A percentile compares a stretch with the other conserved stretches of the same genome.
Conservation (phyloP, 2,113 vertebrate genomes). For the Ascaphus truei region DNA sequence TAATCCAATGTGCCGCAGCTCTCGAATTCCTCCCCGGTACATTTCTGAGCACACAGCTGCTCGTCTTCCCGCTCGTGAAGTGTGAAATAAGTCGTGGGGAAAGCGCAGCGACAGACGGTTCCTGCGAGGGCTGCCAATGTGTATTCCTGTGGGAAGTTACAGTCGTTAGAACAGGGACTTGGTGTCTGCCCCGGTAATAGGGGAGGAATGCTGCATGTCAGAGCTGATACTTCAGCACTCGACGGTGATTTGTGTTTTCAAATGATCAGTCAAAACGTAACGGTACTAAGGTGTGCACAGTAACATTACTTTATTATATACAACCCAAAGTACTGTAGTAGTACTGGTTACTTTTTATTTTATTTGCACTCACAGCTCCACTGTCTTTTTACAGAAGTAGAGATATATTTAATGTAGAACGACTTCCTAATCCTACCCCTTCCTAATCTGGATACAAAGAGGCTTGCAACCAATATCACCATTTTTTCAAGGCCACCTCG, state of each 20-base stretch:
- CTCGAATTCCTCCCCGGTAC: constrained; percentile 82
- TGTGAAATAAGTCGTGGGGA: constrained; percentile 84
- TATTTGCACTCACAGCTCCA: neutral
- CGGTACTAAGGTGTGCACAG: neutral
- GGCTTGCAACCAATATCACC: no score
- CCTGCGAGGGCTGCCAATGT: constrained; percentile 81
- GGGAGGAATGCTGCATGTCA: neutral
- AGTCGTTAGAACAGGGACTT: constrained; percentile 16
- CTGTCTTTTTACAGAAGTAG: neutral
- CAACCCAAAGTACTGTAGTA: no score
- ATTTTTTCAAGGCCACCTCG: no score
- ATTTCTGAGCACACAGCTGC: constrained; percentile 81
- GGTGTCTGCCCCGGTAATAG: neutral
- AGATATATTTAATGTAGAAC: no score
- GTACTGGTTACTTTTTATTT: no score
- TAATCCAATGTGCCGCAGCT: constrained; percentile 83
- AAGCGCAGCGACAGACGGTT: constrained; percentile 80
- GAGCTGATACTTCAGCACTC: neutral
- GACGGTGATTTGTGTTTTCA: neutral
- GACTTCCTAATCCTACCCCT: no score
- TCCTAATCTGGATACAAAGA: no score
- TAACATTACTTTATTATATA: no score
- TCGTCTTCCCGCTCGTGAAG: constrained; percentile 88
- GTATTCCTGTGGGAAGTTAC: constrained; percentile 70
- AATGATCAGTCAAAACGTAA: neutral